phyloP scores from a whole-genome alignment of 2,113 vertebrate genomes.

The Ceyx cyanopectus region DNA sequence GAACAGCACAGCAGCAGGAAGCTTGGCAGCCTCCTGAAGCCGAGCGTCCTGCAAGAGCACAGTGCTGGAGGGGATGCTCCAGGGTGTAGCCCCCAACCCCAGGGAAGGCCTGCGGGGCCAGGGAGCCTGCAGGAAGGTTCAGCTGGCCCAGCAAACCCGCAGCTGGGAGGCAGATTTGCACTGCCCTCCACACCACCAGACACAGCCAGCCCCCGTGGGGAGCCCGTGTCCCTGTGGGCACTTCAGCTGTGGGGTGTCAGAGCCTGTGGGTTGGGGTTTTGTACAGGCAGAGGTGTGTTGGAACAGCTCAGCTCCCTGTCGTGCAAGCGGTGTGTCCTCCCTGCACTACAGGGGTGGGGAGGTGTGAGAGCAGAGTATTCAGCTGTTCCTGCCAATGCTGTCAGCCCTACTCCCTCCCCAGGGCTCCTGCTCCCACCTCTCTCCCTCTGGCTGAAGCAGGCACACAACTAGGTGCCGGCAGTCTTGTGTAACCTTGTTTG shows the following conservation, averaged over 20 bases:
- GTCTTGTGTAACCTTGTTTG: not conserved
- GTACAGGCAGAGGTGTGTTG: not conserved
- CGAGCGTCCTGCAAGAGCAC: accelerated
- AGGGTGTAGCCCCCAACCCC: not conserved
- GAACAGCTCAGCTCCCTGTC: not conserved
- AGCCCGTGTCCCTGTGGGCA: accelerated
- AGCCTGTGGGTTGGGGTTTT: not conserved
- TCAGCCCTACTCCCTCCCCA: not conserved
- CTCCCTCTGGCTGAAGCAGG: not conserved
- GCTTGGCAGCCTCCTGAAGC: not conserved
- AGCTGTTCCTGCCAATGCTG: slow-evolving; percentile 15
- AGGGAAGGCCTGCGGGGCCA: accelerated
- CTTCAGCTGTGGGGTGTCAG: accelerated
- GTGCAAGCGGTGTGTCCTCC: not conserved
- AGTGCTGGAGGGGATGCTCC: not conserved
- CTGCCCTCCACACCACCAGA: not conserved
- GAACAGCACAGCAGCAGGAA: not conserved
- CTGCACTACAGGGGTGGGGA: not conserved
- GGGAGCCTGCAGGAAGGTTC: not conserved
- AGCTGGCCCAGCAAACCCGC: not conserved
- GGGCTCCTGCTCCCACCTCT: not conserved
- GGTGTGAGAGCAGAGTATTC: not conserved
- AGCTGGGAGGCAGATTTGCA: not conserved
- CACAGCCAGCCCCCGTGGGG: accelerated
- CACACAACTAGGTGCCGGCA: not conserved